Conservation (phyloP, 2,113 vertebrate genomes). For the Pardalotus punctatus region DNA sequence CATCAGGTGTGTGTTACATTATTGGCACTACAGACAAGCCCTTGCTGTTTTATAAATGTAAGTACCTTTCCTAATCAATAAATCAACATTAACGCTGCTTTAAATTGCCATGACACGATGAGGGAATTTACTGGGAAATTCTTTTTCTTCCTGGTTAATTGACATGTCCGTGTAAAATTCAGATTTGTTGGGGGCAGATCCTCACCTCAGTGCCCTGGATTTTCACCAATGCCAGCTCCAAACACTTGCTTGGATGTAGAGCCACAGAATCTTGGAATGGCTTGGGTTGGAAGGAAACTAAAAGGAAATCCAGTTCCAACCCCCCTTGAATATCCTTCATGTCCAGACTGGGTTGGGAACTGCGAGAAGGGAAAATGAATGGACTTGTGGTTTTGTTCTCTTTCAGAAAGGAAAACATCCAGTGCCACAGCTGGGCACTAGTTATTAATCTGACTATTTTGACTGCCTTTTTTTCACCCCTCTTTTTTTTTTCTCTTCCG, state of each 20-base stretch:
- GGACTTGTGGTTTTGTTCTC: background rate
- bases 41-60: constrained; percentile 15
- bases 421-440: background rate
- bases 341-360: background rate
- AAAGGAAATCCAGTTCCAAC: background rate
- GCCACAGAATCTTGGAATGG: background rate
- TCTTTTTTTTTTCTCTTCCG: too few species aligned
- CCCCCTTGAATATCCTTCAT: fast-evolving
- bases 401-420: background rate
- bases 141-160: constrained; percentile 67
- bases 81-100: constrained; percentile 66
- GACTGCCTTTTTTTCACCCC: fast-evolving
- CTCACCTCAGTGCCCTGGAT: background rate
- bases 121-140: constrained; percentile 54
- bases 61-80: constrained; percentile 69
- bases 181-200: background rate
- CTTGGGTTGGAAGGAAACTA: background rate
- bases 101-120: constrained; percentile 11
- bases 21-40: background rate
- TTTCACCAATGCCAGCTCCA: background rate
- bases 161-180: background rate
- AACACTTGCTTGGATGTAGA: background rate
- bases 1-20: background rate
- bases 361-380: background rate
- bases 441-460: background rate